phyloP scores from a whole-genome alignment of 1,140 invertebrate genomes.

The Archivesica marissinica region DNA sequence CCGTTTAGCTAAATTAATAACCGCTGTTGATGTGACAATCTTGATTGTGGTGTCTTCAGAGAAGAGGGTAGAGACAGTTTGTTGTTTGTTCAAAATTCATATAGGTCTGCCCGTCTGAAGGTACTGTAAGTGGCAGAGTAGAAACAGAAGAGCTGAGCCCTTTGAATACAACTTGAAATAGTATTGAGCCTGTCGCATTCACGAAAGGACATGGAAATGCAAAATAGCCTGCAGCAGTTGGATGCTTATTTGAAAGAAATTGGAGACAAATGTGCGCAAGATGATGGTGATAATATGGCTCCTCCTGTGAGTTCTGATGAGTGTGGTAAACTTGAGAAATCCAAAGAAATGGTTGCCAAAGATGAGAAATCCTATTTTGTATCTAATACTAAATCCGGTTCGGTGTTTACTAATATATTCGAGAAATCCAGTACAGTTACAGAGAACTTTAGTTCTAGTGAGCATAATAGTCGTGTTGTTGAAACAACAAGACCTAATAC shows the following conservation, averaged over 20 bases:
- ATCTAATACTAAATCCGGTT: not conserved
- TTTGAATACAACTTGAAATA: too few species aligned
- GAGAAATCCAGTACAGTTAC: conserved; percentile 6
- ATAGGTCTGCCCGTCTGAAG: too few species aligned
- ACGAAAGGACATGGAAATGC: not conserved
- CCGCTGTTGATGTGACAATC: too few species aligned
- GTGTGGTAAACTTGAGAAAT: not conserved
- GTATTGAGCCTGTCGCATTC: too few species aligned
- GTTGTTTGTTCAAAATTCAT: too few species aligned
- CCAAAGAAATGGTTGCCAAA: not conserved
- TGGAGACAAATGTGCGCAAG: not conserved
- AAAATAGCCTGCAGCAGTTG: conserved; percentile 9
- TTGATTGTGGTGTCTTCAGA: too few species aligned
- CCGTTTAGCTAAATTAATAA: too few species aligned
- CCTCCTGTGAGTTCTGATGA: not conserved
- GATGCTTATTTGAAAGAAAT: conserved; percentile 1
- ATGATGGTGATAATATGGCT: not conserved
- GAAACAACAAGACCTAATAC: too few species aligned
- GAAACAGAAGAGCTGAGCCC: too few species aligned
- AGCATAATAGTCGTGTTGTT: conserved; percentile 6
- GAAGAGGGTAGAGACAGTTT: too few species aligned
- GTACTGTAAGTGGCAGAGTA: too few species aligned
- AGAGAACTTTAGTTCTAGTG: not conserved
- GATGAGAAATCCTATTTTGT: not conserved
- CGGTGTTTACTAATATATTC: not conserved